A percentile compares a stretch with the other conserved stretches of the same genome.
Conservation (phyloP, 2,797 vertebrate species). For the Neoniphon sammara region DNA sequence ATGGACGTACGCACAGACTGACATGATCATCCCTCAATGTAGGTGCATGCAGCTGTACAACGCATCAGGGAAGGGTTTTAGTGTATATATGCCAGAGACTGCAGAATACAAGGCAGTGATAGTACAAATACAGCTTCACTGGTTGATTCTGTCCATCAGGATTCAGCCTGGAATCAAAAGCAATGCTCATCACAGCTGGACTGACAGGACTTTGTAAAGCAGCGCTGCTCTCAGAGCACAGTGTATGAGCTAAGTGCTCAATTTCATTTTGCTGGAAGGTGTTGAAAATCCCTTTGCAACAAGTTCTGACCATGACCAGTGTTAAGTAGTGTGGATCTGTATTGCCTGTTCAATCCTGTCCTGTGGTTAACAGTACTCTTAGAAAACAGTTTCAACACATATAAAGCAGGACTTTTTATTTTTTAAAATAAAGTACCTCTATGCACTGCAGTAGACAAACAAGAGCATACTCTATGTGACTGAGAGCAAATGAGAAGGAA, state of each 20-base stretch:
- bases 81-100: neutral
- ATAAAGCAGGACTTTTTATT: neutral
- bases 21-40: too few species aligned
- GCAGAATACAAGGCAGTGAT: neutral
- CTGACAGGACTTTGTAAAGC: too few species aligned
- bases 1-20: too few species aligned
- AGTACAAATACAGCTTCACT: neutral
- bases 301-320: constrained; percentile 10
- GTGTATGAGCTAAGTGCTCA: neutral
- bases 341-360: neutral
- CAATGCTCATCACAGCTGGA: neutral
- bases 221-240: neutral
- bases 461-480: neutral
- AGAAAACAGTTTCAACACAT: neutral
- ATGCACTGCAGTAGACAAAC: constrained; percentile 15
- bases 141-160: neutral
- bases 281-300: constrained; percentile 24
- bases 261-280: constrained; percentile 4
- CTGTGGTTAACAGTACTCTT: neutral
- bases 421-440: neutral
- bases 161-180: neutral
- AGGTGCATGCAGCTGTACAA: too few species aligned
- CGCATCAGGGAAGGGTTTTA: neutral
- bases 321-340: constrained; percentile 4
- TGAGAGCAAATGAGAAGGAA: constrained; percentile 6